These are phyloP conservation scores for Nycticryphes semicollaris DNA, from an alignment of 2,113 vertebrate species.

Conservation along the genomic window DNA sequence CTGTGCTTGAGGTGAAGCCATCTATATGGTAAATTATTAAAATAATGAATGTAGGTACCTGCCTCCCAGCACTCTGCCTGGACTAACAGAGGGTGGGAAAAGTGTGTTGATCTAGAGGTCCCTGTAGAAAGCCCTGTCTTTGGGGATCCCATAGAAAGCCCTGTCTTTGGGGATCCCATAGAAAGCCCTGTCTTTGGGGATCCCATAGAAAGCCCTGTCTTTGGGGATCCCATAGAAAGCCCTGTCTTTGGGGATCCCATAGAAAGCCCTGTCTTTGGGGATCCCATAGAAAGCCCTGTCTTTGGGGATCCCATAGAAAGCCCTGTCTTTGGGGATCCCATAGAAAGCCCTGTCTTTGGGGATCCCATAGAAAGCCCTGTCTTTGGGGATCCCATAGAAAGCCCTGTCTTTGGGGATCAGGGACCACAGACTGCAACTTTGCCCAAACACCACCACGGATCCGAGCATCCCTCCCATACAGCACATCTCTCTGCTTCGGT, in stretches of 20 bases:
- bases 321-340: too few relatives aligned
- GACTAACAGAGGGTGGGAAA: not conserved
- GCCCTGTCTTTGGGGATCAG: not conserved
- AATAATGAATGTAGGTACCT: not conserved
- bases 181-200: not conserved
- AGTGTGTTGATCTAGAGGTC: not conserved
- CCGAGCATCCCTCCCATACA: fast-evolving
- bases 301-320: too few relatives aligned
- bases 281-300: not conserved
- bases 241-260: too few relatives aligned
- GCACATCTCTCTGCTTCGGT: not conserved
- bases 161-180: too few relatives aligned
- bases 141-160: not conserved
- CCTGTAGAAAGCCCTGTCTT: not conserved
- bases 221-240: too few relatives aligned
- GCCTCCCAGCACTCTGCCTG: not conserved
- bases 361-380: not conserved
- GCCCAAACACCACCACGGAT: not conserved
- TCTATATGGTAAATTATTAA: not conserved
- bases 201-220: not conserved
- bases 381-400: too few relatives aligned
- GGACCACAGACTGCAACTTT: not conserved
- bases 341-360: not conserved
- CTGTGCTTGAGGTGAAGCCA: not conserved
- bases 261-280: not conserved